Conservation (phyloP, 2,797 vertebrate genomes). For the Glyptemys insculpta region DNA sequence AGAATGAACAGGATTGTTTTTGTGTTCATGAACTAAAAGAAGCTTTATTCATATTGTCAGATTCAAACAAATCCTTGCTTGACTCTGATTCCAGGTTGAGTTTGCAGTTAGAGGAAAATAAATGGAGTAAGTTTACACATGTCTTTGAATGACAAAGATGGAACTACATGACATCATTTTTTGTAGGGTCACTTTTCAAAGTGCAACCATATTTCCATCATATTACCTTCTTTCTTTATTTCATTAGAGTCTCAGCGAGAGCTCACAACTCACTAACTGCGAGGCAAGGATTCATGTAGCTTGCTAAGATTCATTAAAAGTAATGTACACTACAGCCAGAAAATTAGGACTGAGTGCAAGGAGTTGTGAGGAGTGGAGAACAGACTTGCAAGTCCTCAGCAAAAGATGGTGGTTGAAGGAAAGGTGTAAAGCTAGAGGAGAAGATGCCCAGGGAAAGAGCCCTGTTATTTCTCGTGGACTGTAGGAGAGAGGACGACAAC, state of each 20-base stretch:
- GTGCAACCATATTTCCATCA: not conserved
- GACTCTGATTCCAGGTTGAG: not conserved
- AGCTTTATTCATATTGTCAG: not conserved
- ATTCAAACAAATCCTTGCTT: not conserved
- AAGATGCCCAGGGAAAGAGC: not conserved
- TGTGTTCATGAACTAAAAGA: not conserved
- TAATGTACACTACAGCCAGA: slow-evolving; percentile 25
- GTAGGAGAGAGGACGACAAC: not conserved
- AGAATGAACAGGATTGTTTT: not conserved
- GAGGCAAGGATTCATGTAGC: slow-evolving; percentile 5
- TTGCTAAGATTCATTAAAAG: not conserved
- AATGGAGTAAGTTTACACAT: not conserved
- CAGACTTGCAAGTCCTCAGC: not conserved
- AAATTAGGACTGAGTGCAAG: not conserved
- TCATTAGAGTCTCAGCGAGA: not conserved
- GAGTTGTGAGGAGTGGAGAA: not conserved
- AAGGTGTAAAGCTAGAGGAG: not conserved
- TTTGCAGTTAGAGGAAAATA: slow-evolving; percentile 7
- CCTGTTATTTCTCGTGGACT: not conserved
- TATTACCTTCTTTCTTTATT: not conserved
- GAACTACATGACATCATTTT: not conserved
- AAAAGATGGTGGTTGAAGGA: not conserved
- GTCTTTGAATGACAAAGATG: not conserved
- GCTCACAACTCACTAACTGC: not conserved
- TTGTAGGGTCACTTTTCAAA: not conserved